Evolutionary conservation across 2,888 invertebrate genomes (phyloP), one percentile per base, ranked within the genome.

Genomic region (Polyommatus iphigenia): DNA sequence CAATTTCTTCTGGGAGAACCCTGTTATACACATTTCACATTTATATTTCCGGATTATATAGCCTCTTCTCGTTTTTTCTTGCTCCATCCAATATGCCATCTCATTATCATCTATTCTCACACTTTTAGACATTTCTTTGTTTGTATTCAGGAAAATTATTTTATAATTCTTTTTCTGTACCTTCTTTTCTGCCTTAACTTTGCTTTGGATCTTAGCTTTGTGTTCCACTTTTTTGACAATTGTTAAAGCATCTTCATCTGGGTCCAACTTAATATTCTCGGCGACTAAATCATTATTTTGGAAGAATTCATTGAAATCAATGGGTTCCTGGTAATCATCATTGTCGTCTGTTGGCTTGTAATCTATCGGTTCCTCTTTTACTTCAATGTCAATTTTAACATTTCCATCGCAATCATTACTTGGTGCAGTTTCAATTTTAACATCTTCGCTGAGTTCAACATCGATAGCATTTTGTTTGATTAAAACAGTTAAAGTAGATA

Each of bases 1-100:
- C 20, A 83, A 83, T 67, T 76, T 81, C 76, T 84, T 78, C 79
- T 75, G 83, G 18, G 81, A 81, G 84, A 87, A 90, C 0, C 24
- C 80, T 79, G 83, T 79, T 8, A 87, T 76, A 85, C 91, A 91
- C 41, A 81, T 83, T 2, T 87, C 84, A 85, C 91, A 91, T 83
- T 88, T 89, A 80, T 81, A 84, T 1, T 62, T n/a, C 0, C 76
- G 13, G 4, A 29, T 75, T 54, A 32, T 50, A 13, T 75, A 24
- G 6, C 24, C 29, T 50, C 54, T 54, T 54, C 54, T 50, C 20
- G 75, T 75, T 24, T 75, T 29, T 50, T 75, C 54, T 54, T 59
- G 76, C 5, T 67, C 46, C 29, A 59, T 46, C 76, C 76, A 77
- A 67, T 67, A 77, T 24, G 15, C 10, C 36, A 62, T 77, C 46